phyloP scores from a whole-genome alignment of 92 coral and sea anemone species.

The Palythoa heliodiscus region DNA sequence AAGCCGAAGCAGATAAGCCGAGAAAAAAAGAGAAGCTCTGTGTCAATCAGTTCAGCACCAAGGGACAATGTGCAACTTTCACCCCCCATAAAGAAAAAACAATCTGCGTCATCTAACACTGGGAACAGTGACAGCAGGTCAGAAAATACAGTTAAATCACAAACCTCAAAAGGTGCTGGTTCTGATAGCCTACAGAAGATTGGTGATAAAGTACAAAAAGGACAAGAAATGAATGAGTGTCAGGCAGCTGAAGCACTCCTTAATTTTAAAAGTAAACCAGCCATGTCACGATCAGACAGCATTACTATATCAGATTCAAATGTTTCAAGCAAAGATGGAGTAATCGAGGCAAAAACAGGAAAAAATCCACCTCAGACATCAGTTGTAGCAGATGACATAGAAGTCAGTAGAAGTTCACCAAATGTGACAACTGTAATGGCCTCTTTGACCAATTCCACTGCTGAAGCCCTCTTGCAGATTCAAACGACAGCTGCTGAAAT shows the following conservation, averaged over 20 bases:
- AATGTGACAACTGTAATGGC: background rate
- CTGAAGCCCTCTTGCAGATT: background rate
- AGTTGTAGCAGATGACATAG: background rate
- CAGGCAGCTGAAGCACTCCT: slow-evolving; percentile 96
- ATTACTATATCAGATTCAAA: background rate
- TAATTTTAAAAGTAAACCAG: slow-evolving; percentile 77
- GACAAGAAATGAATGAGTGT: slow-evolving; percentile 71
- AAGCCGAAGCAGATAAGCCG: background rate
- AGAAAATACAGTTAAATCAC: slow-evolving; percentile 15
- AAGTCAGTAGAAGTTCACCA: background rate
- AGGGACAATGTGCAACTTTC: slow-evolving; percentile 16
- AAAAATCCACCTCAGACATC: slow-evolving; percentile 1
- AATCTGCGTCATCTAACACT: background rate
- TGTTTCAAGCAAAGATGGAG: slow-evolving; percentile 3
- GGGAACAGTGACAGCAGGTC: slow-evolving; percentile 19
- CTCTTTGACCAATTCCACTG: background rate
- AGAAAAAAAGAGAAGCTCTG: slow-evolving; percentile 8
- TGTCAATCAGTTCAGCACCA: background rate
- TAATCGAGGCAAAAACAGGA: background rate
- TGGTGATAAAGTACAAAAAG: slow-evolving; percentile 11
- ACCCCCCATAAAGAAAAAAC: slow-evolving; percentile 34
- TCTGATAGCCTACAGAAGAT: background rate
- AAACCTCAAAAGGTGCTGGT: slow-evolving; percentile 1
- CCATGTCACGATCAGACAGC: slow-evolving; percentile 61
- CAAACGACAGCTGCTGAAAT: background rate